Evolutionary conservation across 2,797 vertebrate genomes (phyloP).

Genomic region (Aplochiton taeniatus): DNA sequence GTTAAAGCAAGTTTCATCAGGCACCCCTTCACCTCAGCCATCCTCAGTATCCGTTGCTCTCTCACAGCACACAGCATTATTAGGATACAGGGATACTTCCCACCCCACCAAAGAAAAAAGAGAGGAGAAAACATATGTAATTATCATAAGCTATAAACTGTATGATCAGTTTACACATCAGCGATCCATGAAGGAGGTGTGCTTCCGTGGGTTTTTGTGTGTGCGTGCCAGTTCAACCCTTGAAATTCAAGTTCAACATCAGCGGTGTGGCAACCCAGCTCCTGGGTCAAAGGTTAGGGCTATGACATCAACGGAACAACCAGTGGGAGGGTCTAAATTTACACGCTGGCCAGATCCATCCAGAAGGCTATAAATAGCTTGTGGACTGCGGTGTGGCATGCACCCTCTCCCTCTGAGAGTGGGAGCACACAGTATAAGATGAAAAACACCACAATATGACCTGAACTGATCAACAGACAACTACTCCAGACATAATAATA

Average conservation of each 20-base stretch:
- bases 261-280: constrained; percentile 47
- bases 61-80: too few species aligned
- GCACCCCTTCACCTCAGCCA: too few species aligned
- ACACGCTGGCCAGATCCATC: constrained; percentile 62
- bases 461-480: constrained; percentile 57
- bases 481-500: constrained; percentile 3
- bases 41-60: too few species aligned
- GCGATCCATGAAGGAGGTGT: not conserved
- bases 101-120: too few species aligned
- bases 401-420: constrained; percentile 48
- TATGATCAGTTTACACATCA: too few species aligned
- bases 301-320: constrained; percentile 70
- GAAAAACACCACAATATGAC: constrained; percentile 68
- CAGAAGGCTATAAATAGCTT: constrained; percentile 73
- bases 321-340: constrained; percentile 70
- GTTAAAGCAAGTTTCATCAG: not conserved
- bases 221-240: not conserved
- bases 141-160: too few species aligned
- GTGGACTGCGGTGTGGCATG: constrained; percentile 66
- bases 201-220: constrained; percentile 9
- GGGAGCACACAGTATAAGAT: constrained; percentile 51
- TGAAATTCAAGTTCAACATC: constrained; percentile 62
- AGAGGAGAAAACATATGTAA: too few species aligned
- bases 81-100: too few species aligned
- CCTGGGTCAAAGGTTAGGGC: constrained; percentile 70